phyloP scores from a whole-genome alignment of 2,888 invertebrate species.

The Protophormia terraenovae region DNA sequence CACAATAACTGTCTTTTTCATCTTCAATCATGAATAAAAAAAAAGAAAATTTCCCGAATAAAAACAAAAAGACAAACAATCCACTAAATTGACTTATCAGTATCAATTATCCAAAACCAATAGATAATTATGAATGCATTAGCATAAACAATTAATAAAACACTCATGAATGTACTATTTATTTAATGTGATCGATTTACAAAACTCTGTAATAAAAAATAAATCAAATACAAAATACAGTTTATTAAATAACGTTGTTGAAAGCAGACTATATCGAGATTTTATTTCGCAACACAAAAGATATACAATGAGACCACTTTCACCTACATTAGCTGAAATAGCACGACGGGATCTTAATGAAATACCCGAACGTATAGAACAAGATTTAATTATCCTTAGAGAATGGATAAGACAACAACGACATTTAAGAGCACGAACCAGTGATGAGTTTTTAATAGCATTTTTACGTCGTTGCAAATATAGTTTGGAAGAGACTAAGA shows the following conservation, averaged over 20 bases:
- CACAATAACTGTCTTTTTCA: neutral
- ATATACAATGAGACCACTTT: conserved; percentile 73
- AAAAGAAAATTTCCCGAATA: neutral
- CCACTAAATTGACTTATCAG: conserved; percentile 29
- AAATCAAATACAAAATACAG: conserved; percentile 5
- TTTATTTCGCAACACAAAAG: neutral
- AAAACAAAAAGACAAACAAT: neutral
- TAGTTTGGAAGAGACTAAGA: conserved; percentile 76
- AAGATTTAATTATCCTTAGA: conserved; percentile 81
- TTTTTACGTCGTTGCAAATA: conserved; percentile 75
- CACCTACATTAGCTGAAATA: conserved; percentile 75
- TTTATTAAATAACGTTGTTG: neutral
- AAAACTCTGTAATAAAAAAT: neutral
- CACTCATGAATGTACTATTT: neutral
- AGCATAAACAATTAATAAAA: conserved; percentile 18
- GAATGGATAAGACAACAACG: conserved; percentile 82
- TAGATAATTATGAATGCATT: conserved; percentile 32
- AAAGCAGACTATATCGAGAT: neutral
- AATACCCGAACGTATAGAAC: conserved; percentile 80
- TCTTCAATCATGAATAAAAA: neutral
- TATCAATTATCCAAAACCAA: conserved; percentile 33
- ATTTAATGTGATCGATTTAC: neutral
- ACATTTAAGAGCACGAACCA: conserved; percentile 80
- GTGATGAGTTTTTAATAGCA: conserved; percentile 75
- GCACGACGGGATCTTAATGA: conserved; percentile 82